A percentile compares a stretch with the other conserved stretches of the same genome.
These are phyloP conservation scores for Dermochelys coriacea DNA, from an alignment of 2,797 vertebrate genomes.

Conservation along the genomic window DNA sequence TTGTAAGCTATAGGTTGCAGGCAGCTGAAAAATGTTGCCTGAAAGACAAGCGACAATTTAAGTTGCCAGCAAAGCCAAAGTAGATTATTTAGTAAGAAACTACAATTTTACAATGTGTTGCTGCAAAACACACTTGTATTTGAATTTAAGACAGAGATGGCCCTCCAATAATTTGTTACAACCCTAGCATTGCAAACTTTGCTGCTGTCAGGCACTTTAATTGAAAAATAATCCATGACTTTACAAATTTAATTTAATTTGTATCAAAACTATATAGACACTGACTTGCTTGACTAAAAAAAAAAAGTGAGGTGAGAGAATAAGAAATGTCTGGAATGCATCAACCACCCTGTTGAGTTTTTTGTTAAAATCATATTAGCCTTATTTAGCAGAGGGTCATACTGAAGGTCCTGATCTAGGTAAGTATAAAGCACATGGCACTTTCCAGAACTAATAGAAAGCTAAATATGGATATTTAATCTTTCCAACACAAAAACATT, in stretches of 20 bases:
- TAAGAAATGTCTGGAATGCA: constrained; percentile 64
- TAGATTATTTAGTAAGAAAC: constrained; percentile 10
- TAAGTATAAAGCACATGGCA: neutral
- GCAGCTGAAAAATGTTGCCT: constrained; percentile 47
- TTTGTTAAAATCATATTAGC: neutral
- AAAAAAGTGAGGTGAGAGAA: constrained; percentile 8
- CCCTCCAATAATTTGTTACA: constrained; percentile 29
- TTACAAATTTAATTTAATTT: constrained; percentile 61
- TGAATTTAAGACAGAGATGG: constrained; percentile 22
- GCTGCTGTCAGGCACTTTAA: constrained; percentile 27
- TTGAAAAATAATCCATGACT: constrained; percentile 41
- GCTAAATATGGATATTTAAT: neutral
- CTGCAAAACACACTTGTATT: constrained; percentile 11
- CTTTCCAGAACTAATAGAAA: neutral
- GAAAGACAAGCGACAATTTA: constrained; percentile 58
- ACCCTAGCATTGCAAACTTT: constrained; percentile 4
- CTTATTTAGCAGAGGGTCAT: neutral
- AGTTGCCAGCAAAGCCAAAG: constrained; percentile 36
- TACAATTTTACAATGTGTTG: neutral
- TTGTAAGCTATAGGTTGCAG: constrained; percentile 58
- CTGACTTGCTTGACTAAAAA: constrained; percentile 48
- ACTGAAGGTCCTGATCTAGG: too few relatives aligned
- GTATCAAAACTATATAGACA: constrained; percentile 53
- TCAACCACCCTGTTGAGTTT: neutral
- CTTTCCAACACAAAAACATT: neutral